Conservation (phyloP, 2,888 invertebrate species). For the Nebria salina region DNA sequence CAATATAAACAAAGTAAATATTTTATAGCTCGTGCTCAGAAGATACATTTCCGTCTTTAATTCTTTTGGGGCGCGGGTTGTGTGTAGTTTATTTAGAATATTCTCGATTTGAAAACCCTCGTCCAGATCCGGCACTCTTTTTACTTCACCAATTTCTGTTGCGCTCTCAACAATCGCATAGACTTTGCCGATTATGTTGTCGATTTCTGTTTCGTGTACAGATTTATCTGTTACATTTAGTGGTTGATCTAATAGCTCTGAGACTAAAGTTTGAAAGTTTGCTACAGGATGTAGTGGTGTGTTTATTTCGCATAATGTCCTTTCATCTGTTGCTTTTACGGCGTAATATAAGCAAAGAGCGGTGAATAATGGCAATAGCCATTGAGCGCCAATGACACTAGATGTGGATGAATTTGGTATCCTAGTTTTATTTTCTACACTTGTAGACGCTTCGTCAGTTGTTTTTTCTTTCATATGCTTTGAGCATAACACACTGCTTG, state of each 20-base stretch:
- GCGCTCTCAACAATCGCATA: slow-evolving; percentile 55
- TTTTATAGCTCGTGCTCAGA: slow-evolving; percentile 51
- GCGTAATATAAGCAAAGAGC: slow-evolving; percentile 52
- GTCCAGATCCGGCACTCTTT: slow-evolving; percentile 34
- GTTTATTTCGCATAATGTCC: slow-evolving; percentile 26
- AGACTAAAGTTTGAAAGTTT: slow-evolving; percentile 47
- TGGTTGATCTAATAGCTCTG: slow-evolving; percentile 52
- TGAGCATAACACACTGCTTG: slow-evolving; percentile 27
- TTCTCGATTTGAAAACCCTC: slow-evolving; percentile 47
- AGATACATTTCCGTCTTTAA: slow-evolving; percentile 32
- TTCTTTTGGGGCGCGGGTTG: slow-evolving; percentile 17
- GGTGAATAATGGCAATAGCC: slow-evolving; percentile 31
- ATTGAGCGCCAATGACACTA: slow-evolving; percentile 20
- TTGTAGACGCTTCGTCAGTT: slow-evolving; percentile 24
- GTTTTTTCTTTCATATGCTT: neutral
- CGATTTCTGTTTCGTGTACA: slow-evolving; percentile 52
- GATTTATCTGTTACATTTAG: slow-evolving; percentile 52
- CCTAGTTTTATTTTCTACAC: slow-evolving; percentile 6
- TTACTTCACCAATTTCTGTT: slow-evolving; percentile 38
- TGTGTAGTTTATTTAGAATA: slow-evolving; percentile 34
- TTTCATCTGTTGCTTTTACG: slow-evolving; percentile 41
- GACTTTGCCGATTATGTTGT: slow-evolving; percentile 55
- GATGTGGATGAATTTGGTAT: slow-evolving; percentile 4
- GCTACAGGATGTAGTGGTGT: slow-evolving; percentile 31
- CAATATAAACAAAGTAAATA: slow-evolving; percentile 56